These are phyloP conservation scores for Zoanthus sansibaricus DNA, from an alignment of 92 coral and sea anemone genomes.

Conservation along the genomic window DNA sequence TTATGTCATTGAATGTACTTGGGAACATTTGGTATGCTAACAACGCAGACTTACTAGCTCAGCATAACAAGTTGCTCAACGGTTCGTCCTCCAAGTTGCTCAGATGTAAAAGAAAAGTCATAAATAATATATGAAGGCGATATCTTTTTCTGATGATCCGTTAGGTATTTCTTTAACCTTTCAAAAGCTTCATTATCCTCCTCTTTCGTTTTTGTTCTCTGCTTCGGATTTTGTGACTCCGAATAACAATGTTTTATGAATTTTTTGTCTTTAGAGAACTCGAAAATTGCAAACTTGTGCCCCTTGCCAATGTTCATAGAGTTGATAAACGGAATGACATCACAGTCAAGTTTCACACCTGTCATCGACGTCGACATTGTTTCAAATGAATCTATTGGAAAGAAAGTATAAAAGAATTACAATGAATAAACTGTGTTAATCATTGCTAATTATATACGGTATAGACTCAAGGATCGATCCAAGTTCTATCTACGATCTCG, in stretches of 20 bases:
- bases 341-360: slow-evolving; percentile 28
- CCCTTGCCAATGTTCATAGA: slow-evolving; percentile 18
- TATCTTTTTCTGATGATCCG: not conserved
- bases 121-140: slow-evolving; percentile 7
- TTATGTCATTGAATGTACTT: no score
- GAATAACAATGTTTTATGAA: not conserved
- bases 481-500: no score
- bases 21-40: not conserved
- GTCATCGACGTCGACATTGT: slow-evolving; percentile 43
- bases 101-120: slow-evolving; percentile 34
- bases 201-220: not conserved
- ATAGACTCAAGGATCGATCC: no score
- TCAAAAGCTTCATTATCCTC: slow-evolving; percentile 19
- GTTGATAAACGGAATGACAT: slow-evolving; percentile 30
- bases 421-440: not conserved
- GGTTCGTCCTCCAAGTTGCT: slow-evolving; percentile 22
- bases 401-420: not conserved
- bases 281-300: slow-evolving; percentile 31
- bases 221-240: slow-evolving; percentile 18
- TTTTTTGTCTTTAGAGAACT: not conserved
- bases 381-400: not conserved
- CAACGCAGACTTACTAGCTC: slow-evolving; percentile 19
- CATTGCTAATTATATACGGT: no score
- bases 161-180: not conserved
- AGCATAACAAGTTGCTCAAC: slow-evolving; percentile 33